phyloP scores from a whole-genome alignment of 2,113 vertebrate species.

The Epinephelus lanceolatus region DNA sequence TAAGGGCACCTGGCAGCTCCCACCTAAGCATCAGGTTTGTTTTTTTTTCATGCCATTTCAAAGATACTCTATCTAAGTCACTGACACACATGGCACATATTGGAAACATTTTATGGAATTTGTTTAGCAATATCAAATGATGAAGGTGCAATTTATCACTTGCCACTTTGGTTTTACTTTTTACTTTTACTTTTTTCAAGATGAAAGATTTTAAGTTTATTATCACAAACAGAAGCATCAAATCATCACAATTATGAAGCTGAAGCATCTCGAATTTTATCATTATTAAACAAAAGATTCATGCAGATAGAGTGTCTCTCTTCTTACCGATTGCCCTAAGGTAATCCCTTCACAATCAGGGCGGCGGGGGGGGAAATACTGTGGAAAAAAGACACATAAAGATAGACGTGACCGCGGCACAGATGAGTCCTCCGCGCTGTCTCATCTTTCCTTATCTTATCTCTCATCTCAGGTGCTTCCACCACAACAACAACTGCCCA shows the following conservation, averaged over 20 bases:
- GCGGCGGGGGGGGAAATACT: neutral
- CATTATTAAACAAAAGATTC: neutral
- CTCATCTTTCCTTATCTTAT: constrained; percentile 37
- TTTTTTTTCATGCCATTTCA: neutral
- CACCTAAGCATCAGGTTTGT: constrained; percentile 64
- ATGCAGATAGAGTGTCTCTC: neutral
- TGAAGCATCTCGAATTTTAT: neutral
- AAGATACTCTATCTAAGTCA: neutral
- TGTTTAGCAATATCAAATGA: neutral
- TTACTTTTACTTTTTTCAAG: no score
- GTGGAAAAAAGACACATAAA: constrained; percentile 17
- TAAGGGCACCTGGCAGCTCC: constrained; percentile 68
- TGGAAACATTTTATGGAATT: neutral
- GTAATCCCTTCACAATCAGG: neutral
- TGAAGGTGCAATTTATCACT: neutral
- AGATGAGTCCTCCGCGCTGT: neutral
- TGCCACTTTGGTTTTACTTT: neutral
- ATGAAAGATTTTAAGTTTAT: no score
- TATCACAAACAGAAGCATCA: neutral
- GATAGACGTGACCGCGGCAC: neutral
- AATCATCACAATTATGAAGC: neutral
- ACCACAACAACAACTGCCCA: constrained; percentile 33
- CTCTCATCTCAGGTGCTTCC: constrained; percentile 53
- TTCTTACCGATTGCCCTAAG: neutral
- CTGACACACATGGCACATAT: neutral